These are phyloP conservation scores for Falcunculus frontatus DNA, from an alignment of 2,113 vertebrate genomes.

Conservation along the genomic window DNA sequence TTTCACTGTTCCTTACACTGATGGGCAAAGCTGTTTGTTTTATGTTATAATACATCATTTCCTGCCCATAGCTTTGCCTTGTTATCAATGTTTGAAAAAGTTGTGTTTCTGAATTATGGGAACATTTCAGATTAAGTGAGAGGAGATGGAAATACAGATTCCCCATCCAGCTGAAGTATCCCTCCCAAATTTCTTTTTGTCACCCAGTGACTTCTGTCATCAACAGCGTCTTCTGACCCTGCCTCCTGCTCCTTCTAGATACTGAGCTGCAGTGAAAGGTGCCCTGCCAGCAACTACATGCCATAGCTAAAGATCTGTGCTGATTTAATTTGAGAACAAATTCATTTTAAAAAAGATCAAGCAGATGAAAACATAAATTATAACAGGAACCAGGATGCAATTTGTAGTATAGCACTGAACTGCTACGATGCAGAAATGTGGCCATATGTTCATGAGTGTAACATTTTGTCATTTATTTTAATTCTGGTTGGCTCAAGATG, in stretches of 20 bases:
- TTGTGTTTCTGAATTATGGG: neutral
- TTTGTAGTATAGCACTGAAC: neutral
- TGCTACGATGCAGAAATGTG: neutral
- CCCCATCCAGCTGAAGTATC: neutral
- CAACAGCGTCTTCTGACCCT: neutral
- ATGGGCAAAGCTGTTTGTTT: neutral
- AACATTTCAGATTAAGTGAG: neutral
- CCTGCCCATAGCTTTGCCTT: neutral
- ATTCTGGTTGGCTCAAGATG: neutral
- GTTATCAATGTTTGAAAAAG: neutral
- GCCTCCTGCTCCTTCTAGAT: neutral
- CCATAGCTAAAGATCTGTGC: neutral
- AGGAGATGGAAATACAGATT: neutral
- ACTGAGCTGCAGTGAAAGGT: neutral
- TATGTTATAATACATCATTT: neutral
- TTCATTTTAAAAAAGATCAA: neutral
- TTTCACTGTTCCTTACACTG: neutral
- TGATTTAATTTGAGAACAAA: neutral
- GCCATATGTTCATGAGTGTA: neutral
- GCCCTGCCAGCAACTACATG: neutral
- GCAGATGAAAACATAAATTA: constrained; percentile 6
- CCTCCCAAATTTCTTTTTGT: neutral
- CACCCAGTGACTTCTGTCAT: neutral
- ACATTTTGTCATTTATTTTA: neutral
- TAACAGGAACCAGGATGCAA: neutral